Evolutionary conservation across 1,140 invertebrate species (phyloP).

Genomic region (Drosophila navojoa): DNA sequence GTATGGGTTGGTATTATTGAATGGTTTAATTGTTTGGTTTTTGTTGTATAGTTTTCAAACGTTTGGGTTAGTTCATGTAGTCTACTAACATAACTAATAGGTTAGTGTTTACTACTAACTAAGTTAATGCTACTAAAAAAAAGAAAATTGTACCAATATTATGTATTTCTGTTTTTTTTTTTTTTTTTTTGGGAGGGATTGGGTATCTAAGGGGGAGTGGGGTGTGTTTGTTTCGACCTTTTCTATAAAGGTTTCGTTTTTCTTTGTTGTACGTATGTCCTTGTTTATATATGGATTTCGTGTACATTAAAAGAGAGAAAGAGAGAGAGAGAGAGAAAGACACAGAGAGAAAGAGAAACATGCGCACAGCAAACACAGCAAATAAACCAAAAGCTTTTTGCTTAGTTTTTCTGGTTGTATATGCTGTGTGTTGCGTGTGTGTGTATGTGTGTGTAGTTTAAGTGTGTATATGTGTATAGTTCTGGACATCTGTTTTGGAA

Average conservation of each 20-base stretch:
- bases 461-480: conserved; percentile 15
- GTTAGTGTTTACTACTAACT: conserved; percentile 42
- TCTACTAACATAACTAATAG: conserved; percentile 11
- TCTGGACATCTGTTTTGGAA: conserved; percentile 70
- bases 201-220: background rate
- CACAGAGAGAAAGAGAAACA: conserved; percentile 37
- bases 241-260: conserved; percentile 52
- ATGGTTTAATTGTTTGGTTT: conserved; percentile 45
- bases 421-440: conserved; percentile 4
- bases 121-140: conserved; percentile 57
- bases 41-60: conserved; percentile 36
- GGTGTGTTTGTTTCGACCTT: conserved; percentile 41
- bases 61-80: conserved; percentile 27
- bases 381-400: conserved; percentile 48
- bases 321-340: conserved; percentile 21
- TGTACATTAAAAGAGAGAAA: conserved; percentile 20
- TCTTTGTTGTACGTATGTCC: conserved; percentile 32
- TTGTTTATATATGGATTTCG: conserved; percentile 34
- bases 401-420: conserved; percentile 47
- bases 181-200: background rate
- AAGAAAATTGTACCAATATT: conserved; percentile 49
- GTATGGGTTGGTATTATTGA: conserved; percentile 73
- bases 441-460: conserved; percentile 26
- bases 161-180: too few species aligned
- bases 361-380: conserved; percentile 48